Evolutionary conservation across 2,113 vertebrate genomes (phyloP).

Genomic region (Cettia cetti): DNA sequence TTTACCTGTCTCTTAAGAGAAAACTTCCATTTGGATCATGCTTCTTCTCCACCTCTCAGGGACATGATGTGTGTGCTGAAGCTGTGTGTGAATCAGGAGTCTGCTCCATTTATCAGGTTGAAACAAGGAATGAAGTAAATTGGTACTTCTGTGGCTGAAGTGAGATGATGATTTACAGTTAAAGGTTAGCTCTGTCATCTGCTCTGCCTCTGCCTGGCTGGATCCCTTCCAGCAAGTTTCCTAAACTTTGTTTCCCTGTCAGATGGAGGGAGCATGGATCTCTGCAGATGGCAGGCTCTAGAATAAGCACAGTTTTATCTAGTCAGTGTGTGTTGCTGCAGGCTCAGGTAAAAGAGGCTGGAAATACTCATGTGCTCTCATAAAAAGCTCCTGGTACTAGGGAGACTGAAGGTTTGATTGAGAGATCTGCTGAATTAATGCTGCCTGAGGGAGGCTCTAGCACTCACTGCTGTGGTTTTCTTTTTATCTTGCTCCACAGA

Average conservation of each 20-base stretch:
- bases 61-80: not conserved
- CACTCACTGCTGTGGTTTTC: not conserved
- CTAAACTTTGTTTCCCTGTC: not conserved
- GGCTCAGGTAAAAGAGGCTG: not conserved
- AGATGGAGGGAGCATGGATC: not conserved
- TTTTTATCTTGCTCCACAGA: conserved; percentile 51
- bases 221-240: not conserved
- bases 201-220: not conserved
- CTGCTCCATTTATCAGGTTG: not conserved
- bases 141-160: not conserved
- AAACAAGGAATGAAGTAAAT: not conserved
- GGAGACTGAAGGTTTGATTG: not conserved
- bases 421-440: conserved; percentile 6
- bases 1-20: not conserved
- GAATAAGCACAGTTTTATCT: not conserved
- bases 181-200: not conserved
- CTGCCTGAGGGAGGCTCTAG: not conserved
- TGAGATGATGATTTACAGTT: not conserved
- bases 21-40: not conserved
- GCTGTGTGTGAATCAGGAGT: not conserved
- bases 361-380: not conserved
- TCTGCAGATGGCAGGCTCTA: not conserved
- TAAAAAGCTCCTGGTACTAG: not conserved
- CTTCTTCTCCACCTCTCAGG: not conserved
- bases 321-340: not conserved